Evolutionary conservation across 2,113 vertebrate species (phyloP), one percentile per base, ranked within the genome.

Genomic region (Syrrhaptes paradoxus): DNA sequence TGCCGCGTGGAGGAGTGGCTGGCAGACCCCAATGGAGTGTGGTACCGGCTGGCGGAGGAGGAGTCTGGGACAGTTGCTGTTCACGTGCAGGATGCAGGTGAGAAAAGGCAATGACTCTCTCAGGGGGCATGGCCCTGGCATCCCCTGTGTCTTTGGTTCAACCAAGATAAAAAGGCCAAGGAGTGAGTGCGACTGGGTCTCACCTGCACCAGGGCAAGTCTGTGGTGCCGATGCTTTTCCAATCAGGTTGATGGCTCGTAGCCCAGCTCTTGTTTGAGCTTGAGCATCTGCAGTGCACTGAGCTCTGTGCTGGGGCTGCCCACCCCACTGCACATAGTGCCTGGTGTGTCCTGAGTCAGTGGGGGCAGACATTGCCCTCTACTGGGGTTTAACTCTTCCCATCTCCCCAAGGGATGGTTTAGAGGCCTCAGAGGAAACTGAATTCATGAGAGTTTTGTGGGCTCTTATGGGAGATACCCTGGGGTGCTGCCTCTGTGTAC

Each of bases 1-100:
- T 99, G 99, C 88, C 98, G 75, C 0, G 99, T 99, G 22, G 99
- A 99, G 96, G 99, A 99, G 93, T 99, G 99, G 99, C 97, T 99
- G 54, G 98, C 98, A 2, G 98, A 99, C 95, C 99, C 99, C 7
- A 98, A 98, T 3, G 99, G 98, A 0, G 91, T 97, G 2, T 99
- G 99, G 99, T 99, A 99, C 96, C 98, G 98, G 51, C 98, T 99
- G 84, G 98, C 99, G 0, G 98, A 99, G 89, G 99, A 99, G 89
- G 98, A 99, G 89, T 99, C 99, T 0, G 98, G 99, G 9, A 98
- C 96, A 41, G 98, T 99, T 0, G 93, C 98, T 4, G 98, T 99
- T 96, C 99, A 97, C 1, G 98, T 99, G 43, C 97, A 98, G 81
- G 98, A 98, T 63, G 97, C 98, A 98, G 98, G 99, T 99, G 87